Percentiles rank a stretch among this genome's conserved stretches.
phyloP scores from a whole-genome alignment of 2,888 invertebrate species.

The Lasius platythorax region DNA sequence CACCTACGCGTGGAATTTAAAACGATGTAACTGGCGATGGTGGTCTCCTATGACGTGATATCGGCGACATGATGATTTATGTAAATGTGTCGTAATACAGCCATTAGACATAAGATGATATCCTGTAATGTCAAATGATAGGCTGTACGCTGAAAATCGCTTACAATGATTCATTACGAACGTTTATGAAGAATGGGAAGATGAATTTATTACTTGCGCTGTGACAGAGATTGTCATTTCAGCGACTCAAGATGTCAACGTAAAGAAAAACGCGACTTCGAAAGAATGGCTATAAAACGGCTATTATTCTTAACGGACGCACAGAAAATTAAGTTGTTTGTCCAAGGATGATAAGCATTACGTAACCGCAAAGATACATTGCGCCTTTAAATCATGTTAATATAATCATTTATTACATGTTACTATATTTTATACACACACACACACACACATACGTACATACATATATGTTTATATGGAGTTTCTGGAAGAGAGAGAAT shows the following conservation, averaged over 20 bases:
- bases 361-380: neutral
- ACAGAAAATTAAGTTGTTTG: conserved; percentile 25
- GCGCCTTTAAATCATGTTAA: neutral
- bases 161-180: conserved; percentile 51
- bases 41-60: conserved; percentile 63
- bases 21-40: conserved; percentile 53
- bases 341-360: neutral
- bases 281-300: conserved; percentile 11
- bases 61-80: conserved; percentile 57
- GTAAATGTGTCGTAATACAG: conserved; percentile 40
- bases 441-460: too few relatives aligned
- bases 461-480: neutral
- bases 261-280: conserved; percentile 8
- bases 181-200: conserved; percentile 30
- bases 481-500: too few relatives aligned
- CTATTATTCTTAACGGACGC: neutral
- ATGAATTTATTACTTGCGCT: conserved; percentile 36
- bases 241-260: conserved; percentile 12
- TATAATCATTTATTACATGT: neutral
- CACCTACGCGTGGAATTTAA: conserved; percentile 55
- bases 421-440: neutral
- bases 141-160: conserved; percentile 26
- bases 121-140: conserved; percentile 36
- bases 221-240: conserved; percentile 33
- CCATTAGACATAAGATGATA: conserved; percentile 26